These are phyloP conservation scores for Cylas formicarius DNA, from an alignment of 1,140 invertebrate genomes.

Conservation along the genomic window DNA sequence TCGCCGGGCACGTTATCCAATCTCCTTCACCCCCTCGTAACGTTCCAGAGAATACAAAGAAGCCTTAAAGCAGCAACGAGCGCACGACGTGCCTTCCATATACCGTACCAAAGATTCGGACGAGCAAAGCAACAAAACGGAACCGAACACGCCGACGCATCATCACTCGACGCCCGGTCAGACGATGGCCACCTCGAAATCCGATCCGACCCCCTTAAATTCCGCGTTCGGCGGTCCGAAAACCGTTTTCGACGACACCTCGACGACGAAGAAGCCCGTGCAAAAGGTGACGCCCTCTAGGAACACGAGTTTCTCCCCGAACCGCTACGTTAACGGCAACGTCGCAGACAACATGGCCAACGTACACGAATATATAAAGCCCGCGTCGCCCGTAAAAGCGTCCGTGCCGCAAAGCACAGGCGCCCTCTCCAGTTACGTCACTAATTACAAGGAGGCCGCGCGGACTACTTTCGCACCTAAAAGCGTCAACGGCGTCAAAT, in stretches of 20 bases:
- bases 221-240: constrained; percentile 36
- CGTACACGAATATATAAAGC: constrained; percentile 57
- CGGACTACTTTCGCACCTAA: constrained; percentile 44
- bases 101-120: constrained; percentile 56
- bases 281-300: constrained; percentile 54
- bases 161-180: constrained; percentile 27
- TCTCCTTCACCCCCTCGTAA: constrained; percentile 6
- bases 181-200: constrained; percentile 38
- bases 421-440: background rate
- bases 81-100: constrained; percentile 60
- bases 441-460: constrained; percentile 12
- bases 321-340: constrained; percentile 19
- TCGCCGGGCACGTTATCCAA: background rate
- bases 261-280: constrained; percentile 44
- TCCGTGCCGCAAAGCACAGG: too few relatives aligned
- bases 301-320: constrained; percentile 37
- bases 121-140: constrained; percentile 41
- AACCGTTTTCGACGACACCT: constrained; percentile 39
- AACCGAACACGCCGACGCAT: constrained; percentile 42
- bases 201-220: constrained; percentile 41
- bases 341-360: constrained; percentile 11
- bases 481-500: constrained; percentile 45
- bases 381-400: constrained; percentile 60
- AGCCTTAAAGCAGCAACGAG: constrained; percentile 73
- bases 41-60: constrained; percentile 76